phyloP scores from a whole-genome alignment of 2,888 invertebrate genomes.

The Acanthopleura granulata region DNA sequence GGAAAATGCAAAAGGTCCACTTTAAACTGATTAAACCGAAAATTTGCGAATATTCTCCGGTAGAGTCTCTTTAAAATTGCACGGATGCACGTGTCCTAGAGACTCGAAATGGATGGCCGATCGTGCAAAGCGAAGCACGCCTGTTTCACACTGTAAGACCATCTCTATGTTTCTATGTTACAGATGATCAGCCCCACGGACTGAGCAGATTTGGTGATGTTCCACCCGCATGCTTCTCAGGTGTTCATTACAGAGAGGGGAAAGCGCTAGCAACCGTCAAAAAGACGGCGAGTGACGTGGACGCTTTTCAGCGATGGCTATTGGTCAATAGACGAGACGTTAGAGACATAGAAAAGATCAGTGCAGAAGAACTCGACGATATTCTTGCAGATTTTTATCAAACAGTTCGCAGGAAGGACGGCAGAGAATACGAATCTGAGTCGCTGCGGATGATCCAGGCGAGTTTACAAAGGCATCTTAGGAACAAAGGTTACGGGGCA shows the following conservation, averaged over 20 bases:
- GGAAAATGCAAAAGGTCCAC: too few species aligned
- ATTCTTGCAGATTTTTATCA: slow-evolving; percentile 1
- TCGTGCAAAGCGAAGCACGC: too few species aligned
- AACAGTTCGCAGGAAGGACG: neutral
- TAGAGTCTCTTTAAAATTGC: too few species aligned
- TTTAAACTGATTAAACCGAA: too few species aligned
- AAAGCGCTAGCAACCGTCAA: neutral
- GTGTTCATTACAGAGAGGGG: neutral
- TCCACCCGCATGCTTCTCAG: too few species aligned
- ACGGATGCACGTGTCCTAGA: too few species aligned
- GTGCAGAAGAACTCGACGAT: neutral
- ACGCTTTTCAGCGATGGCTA: slow-evolving; percentile 3
- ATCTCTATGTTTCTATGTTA: too few species aligned
- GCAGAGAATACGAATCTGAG: neutral
- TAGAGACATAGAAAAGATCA: neutral
- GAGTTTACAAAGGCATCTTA: neutral
- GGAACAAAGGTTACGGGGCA: neutral
- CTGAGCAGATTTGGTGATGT: too few species aligned
- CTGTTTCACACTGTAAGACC: too few species aligned
- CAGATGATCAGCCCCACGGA: too few species aligned
- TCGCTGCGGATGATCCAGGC: neutral
- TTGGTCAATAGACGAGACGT: neutral
- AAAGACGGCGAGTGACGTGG: neutral
- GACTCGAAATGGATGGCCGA: too few species aligned
- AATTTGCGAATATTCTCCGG: too few species aligned